Conservation (phyloP, 2,113 vertebrate genomes). For the Egretta garzetta region DNA sequence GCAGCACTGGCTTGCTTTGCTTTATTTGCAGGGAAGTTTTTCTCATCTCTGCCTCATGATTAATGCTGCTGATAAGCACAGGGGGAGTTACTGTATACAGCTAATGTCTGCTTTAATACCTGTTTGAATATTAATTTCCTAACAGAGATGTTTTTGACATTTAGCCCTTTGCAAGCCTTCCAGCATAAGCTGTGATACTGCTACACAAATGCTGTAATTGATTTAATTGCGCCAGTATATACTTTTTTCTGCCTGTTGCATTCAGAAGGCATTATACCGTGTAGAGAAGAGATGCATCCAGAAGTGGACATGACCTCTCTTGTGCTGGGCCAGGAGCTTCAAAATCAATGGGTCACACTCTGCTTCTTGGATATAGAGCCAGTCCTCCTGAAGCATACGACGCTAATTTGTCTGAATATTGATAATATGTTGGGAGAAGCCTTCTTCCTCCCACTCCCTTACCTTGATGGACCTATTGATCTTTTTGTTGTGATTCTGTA, state of each 20-base stretch:
- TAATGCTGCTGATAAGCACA: not conserved
- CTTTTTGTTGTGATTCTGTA: not conserved
- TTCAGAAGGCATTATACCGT: not conserved
- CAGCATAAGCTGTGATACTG: not conserved
- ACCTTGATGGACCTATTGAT: not conserved
- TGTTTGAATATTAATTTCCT: not conserved
- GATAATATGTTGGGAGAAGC: not conserved
- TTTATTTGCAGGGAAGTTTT: conserved; percentile 17
- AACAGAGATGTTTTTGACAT: not conserved
- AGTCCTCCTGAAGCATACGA: not conserved
- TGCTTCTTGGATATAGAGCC: not conserved
- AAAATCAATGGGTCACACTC: not conserved
- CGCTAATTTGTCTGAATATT: conserved; percentile 5
- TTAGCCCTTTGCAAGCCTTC: not conserved
- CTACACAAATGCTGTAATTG: not conserved
- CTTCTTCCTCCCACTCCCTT: not conserved
- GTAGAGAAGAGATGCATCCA: not conserved
- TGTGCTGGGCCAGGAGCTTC: not conserved
- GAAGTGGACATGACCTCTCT: not conserved
- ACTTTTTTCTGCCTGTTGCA: not conserved
- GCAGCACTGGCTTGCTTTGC: not conserved
- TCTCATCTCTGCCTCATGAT: not conserved
- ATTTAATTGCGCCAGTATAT: not conserved
- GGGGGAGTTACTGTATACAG: not conserved
- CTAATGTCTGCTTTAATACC: not conserved